phyloP scores from a whole-genome alignment of 1,140 invertebrate genomes.

The Pogonus chalceus region DNA sequence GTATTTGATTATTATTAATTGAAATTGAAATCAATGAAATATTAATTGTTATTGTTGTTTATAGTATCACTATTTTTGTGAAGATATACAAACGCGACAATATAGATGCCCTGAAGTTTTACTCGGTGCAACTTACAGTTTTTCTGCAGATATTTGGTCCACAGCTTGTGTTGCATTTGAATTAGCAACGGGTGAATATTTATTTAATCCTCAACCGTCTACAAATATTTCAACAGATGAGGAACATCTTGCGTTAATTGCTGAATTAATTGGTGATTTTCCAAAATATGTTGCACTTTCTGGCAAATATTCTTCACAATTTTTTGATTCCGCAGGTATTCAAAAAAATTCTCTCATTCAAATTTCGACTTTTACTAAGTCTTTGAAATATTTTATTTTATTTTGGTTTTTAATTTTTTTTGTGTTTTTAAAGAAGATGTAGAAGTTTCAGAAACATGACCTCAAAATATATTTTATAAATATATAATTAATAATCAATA shows the following conservation, averaged over 20 bases:
- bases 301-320: constrained; percentile 82
- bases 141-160: constrained; percentile 96
- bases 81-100: constrained; percentile 98
- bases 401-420: not conserved
- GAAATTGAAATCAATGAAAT: not conserved
- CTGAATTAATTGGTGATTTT: constrained; percentile 92
- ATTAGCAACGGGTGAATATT: constrained; percentile 94
- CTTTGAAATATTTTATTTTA: not conserved
- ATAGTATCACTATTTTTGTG: constrained; percentile 74
- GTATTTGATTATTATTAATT: constrained; percentile 19
- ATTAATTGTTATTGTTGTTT: constrained; percentile 8
- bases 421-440: constrained; percentile 13
- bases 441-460: not conserved
- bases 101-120: constrained; percentile 95
- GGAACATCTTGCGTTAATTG: constrained; percentile 96
- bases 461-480: not conserved
- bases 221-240: constrained; percentile 81
- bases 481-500: not conserved
- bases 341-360: constrained; percentile 15
- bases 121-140: constrained; percentile 84
- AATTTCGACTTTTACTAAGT: not conserved
- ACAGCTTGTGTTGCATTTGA: constrained; percentile 98
- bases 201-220: constrained; percentile 94
- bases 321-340: constrained; percentile 82
- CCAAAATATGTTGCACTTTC: constrained; percentile 79